Conservation (phyloP, 1,140 invertebrate species). For the Plodia interpunctella region DNA sequence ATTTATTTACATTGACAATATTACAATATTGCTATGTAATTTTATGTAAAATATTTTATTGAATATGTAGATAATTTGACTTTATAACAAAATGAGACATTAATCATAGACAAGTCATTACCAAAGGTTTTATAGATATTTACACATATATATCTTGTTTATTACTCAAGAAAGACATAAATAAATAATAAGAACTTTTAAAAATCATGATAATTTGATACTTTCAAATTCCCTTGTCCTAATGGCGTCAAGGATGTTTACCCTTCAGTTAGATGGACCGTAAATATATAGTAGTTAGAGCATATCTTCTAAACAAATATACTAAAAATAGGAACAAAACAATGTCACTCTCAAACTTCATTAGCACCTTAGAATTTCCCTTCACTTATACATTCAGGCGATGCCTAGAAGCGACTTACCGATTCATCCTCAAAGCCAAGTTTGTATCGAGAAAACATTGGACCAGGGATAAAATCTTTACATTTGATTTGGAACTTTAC, state of each 20-base stretch:
- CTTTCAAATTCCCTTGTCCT: no score
- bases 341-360: neutral
- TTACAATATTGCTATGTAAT: no score
- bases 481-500: constrained; percentile 18
- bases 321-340: neutral
- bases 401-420: constrained; percentile 24
- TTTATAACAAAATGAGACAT: no score
- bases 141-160: no score
- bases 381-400: constrained; percentile 27
- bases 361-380: constrained; percentile 18
- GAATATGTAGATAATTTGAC: no score
- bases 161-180: no score
- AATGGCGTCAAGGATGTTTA: neutral
- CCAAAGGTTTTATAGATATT: no score
- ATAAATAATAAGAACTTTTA: no score
- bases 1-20: no score
- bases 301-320: neutral
- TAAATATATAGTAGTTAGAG: neutral
- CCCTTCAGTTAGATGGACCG: neutral
- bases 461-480: neutral
- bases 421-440: constrained; percentile 30
- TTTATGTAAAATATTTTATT: no score
- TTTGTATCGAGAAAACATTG: constrained; percentile 23
- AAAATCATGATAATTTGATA: no score
- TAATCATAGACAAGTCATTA: no score